Evolutionary conservation across 2,113 vertebrate genomes (phyloP), one percentile per base, ranked within the genome.

Genomic region (Larimichthys polyactis): DNA sequence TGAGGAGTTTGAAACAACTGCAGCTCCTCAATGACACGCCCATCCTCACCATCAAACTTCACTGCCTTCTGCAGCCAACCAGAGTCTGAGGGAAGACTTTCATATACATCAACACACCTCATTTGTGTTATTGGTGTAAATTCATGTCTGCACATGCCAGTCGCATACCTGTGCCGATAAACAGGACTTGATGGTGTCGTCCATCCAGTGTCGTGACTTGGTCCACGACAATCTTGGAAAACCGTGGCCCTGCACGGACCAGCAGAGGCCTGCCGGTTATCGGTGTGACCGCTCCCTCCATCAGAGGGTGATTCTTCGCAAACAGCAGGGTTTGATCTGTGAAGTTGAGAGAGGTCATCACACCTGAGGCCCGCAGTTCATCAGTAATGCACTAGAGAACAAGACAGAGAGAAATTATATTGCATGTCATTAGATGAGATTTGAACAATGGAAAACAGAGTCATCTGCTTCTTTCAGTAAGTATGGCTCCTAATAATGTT

Each of bases 41-140:
- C 72, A 0, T 48, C 77, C 16, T 87, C 85, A 1, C 67, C 77
- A 4, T 77, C 81, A 64, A 72, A 77, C 20, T 4, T 83, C 57
- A 83, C 81, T 14, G 44, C 81, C 51, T 70, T 87, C 51, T 80
- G 85, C 44, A 83, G 68, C 81, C 81, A 87, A 14, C 77, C 81
- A 0, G 63, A 59, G 36, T 73, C 85, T 83, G 40, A 43, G 22
- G 54, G 15, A 2, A 24, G 32, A 15, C 65, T 16, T 36, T 49
- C 15, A 52, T 20, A 46, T 20, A n/a, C n/a, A n/a, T 70, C 46
- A 43, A 11, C 40, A 8, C 48, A 22, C 12, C 12, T 68, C 24
- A 52, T 24, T 11, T 24, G 27, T n/a, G 32, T 44, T 15, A 44
- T 12, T 58, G 27, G 5, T 10, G 9, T 6, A 14, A 5, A 60